These are phyloP conservation scores for Peromyscus californicus DNA, from an alignment of 2,113 vertebrate species.

Conservation along the genomic window DNA sequence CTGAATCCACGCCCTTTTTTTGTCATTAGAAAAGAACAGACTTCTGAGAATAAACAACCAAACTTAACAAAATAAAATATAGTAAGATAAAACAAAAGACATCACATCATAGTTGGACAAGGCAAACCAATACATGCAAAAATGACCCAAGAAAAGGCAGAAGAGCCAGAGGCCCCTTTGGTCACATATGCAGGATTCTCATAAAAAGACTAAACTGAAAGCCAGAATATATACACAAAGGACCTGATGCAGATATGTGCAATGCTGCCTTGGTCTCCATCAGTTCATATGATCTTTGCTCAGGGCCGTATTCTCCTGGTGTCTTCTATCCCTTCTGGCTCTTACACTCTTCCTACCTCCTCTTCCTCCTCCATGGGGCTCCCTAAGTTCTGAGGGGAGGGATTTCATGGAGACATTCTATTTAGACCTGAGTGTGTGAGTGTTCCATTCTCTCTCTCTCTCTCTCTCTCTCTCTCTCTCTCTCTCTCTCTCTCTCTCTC, in stretches of 20 bases:
- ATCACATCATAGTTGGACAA: not conserved
- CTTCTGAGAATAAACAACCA: not conserved
- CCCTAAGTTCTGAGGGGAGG: not conserved
- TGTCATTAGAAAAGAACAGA: not conserved
- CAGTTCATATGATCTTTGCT: not conserved
- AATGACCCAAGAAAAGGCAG: not conserved
- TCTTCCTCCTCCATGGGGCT: accelerated
- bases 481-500: not conserved
- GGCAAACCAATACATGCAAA: not conserved
- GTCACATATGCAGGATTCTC: not conserved
- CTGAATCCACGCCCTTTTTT: not conserved
- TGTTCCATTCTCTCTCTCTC: too few relatives aligned
- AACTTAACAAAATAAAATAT: not conserved
- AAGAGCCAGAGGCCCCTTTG: not conserved
- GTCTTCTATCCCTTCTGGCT: not conserved
- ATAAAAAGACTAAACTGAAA: not conserved
- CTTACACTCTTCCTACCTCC: not conserved
- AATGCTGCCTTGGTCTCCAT: not conserved
- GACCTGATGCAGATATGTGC: not conserved
- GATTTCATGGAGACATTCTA: not conserved
- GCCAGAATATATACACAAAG: not conserved
- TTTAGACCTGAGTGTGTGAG: not conserved
- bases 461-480: too few relatives aligned
- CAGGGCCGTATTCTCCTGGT: too few relatives aligned
- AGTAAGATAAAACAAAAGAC: not conserved